phyloP scores from a whole-genome alignment of 2,797 vertebrate species.

The Falco biarmicus region DNA sequence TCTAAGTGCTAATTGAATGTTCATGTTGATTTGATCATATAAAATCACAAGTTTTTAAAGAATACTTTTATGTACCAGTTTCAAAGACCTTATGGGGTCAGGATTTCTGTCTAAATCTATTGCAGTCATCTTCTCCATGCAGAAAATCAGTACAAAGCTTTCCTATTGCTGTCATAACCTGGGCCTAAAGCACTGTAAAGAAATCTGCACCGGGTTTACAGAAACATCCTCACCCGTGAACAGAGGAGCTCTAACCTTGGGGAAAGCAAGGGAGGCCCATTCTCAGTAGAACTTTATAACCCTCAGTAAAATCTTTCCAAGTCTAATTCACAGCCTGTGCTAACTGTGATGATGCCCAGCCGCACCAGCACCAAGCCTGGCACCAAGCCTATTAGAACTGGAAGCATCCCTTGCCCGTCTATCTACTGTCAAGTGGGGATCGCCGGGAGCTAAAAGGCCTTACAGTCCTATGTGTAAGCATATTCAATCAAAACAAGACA shows the following conservation, averaged over 20 bases:
- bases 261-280: not conserved
- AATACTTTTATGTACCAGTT: not conserved
- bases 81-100: not conserved
- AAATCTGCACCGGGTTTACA: not conserved
- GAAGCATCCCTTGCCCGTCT: not conserved
- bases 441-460: not conserved
- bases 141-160: not conserved
- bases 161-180: not conserved
- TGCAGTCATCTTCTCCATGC: not conserved
- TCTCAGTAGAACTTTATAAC: not conserved
- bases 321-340: not conserved
- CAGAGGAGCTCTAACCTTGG: not conserved
- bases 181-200: not conserved
- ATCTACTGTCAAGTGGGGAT: not conserved
- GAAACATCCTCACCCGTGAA: not conserved
- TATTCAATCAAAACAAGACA: not conserved
- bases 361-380: not conserved
- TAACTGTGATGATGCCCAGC: accelerated
- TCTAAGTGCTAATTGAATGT: not conserved
- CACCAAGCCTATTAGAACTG: not conserved
- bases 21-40: not conserved
- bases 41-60: not conserved
- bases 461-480: not conserved
- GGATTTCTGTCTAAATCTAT: not conserved
- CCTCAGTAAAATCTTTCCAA: not conserved